These are phyloP conservation scores for Microctenopoma stevenorrisi DNA, from an alignment of 2,797 vertebrate genomes.

Conservation along the genomic window DNA sequence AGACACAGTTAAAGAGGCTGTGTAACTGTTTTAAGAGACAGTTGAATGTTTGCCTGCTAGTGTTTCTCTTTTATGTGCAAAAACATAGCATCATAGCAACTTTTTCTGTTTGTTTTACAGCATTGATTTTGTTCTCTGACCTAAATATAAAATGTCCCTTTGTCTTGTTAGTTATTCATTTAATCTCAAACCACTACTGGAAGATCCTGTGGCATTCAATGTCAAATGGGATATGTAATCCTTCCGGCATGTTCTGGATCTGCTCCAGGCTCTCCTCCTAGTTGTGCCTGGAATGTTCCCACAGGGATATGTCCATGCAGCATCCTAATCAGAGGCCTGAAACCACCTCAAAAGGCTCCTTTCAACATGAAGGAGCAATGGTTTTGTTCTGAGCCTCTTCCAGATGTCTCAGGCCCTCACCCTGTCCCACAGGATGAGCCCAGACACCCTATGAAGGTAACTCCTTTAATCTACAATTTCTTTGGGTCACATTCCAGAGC, in stretches of 20 bases:
- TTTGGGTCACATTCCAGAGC: neutral
- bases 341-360: slow-evolving; percentile 31
- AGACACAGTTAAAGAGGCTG: neutral
- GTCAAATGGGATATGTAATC: slow-evolving; percentile 32
- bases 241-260: slow-evolving; percentile 24
- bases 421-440: neutral
- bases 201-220: slow-evolving; percentile 1
- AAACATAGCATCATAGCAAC: neutral
- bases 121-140: neutral
- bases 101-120: neutral
- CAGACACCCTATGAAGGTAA: slow-evolving; percentile 5
- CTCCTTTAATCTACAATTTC: slow-evolving; percentile 2
- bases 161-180: slow-evolving; percentile 15
- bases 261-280: slow-evolving; percentile 26
- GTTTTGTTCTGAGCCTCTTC: slow-evolving; percentile 31
- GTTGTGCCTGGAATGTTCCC: slow-evolving; percentile 11
- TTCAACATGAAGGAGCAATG: slow-evolving; percentile 20
- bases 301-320: slow-evolving; percentile 20
- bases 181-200: slow-evolving; percentile 5
- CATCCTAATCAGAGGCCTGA: slow-evolving; percentile 25
- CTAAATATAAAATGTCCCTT: neutral
- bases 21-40: slow-evolving; percentile 1
- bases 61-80: neutral
- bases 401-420: slow-evolving; percentile 8
- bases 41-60: slow-evolving; percentile 2